Percentiles rank a stretch among this genome's conserved stretches.
phyloP scores from a whole-genome alignment of 2,888 invertebrate species.

The Cephus nigrinus region DNA sequence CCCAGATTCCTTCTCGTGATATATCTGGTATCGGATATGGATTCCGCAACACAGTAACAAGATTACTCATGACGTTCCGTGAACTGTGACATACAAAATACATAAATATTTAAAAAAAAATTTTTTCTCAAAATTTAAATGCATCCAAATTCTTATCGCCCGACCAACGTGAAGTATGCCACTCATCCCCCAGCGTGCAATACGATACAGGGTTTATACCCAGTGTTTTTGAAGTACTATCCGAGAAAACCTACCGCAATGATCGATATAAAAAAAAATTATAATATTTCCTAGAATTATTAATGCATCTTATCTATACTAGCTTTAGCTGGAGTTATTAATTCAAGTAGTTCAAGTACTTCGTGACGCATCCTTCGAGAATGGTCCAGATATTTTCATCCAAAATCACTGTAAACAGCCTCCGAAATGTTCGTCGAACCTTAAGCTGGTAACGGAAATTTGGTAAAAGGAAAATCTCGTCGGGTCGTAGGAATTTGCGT shows the following conservation, averaged over 20 bases:
- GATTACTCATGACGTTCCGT: slow-evolving; percentile 11
- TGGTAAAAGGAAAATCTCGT: background rate
- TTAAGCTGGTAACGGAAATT: background rate
- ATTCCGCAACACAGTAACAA: slow-evolving; percentile 45
- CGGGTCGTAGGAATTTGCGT: background rate
- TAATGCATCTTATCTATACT: background rate
- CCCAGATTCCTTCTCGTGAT: slow-evolving; percentile 54
- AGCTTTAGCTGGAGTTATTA: background rate
- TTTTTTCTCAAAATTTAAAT: background rate
- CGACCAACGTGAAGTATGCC: background rate
- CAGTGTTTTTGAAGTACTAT: background rate
- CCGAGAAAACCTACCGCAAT: background rate
- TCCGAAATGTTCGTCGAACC: background rate
- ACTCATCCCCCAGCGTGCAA: background rate
- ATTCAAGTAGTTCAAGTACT: background rate
- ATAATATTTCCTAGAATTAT: background rate
- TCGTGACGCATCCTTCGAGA: background rate
- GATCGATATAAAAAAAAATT: background rate
- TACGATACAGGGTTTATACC: background rate
- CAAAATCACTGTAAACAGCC: background rate
- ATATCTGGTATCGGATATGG: slow-evolving; percentile 58
- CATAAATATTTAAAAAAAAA: background rate
- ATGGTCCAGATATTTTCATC: background rate
- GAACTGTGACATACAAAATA: background rate
- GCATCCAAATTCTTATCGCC: background rate